A percentile compares a stretch with the other conserved stretches of the same genome.
phyloP scores from a whole-genome alignment of 2,113 vertebrate species.

The Petrocephalus zakoni region DNA sequence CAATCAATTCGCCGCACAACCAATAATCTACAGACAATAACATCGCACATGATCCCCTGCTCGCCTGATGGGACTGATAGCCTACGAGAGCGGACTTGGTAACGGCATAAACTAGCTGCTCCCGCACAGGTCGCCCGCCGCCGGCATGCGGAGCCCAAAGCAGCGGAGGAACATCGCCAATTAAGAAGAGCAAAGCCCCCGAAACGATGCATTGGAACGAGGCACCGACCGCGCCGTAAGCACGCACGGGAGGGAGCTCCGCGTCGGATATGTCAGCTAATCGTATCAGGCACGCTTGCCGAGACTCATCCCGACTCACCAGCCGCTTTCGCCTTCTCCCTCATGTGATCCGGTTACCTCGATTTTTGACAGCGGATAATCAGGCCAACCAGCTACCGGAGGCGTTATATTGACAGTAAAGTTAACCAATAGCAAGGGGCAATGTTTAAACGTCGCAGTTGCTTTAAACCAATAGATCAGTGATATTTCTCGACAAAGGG shows the following conservation, averaged over 20 bases:
- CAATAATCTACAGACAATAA: not conserved
- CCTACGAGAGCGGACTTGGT: not conserved
- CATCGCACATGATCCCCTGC: not conserved
- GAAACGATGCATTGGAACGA: not conserved
- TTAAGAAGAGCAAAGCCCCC: not conserved
- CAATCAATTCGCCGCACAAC: not conserved
- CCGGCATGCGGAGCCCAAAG: not conserved
- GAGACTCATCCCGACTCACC: conserved; percentile 5
- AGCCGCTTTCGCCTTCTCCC: not conserved
- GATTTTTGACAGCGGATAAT: conserved; percentile 34
- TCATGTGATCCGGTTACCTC: not conserved
- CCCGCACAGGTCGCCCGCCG: not conserved
- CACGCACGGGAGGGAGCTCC: not conserved
- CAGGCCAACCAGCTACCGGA: conserved; percentile 29
- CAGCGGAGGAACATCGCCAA: not conserved
- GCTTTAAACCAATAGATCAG: conserved; percentile 20
- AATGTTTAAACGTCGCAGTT: not conserved
- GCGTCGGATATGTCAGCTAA: conserved; percentile 8
- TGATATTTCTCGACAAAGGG: not conserved
- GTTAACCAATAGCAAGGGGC: conserved; percentile 14
- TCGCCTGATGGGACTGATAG: not conserved
- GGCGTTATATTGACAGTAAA: not conserved
- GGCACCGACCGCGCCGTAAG: not conserved
- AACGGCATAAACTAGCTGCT: not conserved
- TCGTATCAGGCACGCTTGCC: conserved; percentile 18